Percentiles rank a stretch among this genome's conserved stretches.
phyloP scores from a whole-genome alignment of 2,797 vertebrate genomes.

The Hippopotamyrus pictus region DNA sequence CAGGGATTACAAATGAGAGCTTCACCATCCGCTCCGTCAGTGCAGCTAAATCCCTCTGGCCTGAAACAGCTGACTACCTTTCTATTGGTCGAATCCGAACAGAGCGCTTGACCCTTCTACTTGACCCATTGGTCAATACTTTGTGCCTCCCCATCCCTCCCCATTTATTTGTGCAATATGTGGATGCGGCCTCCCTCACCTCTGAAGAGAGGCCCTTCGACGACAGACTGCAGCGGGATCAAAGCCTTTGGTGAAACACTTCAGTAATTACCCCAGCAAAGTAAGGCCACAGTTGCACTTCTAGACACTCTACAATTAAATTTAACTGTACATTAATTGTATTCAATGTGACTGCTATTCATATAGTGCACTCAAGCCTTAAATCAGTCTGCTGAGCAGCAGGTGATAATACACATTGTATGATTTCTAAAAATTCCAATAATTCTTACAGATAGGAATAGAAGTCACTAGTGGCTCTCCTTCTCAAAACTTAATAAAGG shows the following conservation, averaged over 20 bases:
- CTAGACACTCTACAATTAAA: not conserved
- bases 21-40: not conserved
- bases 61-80: not conserved
- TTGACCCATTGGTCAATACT: not conserved
- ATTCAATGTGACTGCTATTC: not conserved
- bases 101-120: not conserved
- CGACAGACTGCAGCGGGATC: not conserved
- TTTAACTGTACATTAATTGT: conserved; percentile 16
- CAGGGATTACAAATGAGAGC: not conserved
- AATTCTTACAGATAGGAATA: not conserved
- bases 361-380: not conserved
- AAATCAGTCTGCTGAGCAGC: not conserved
- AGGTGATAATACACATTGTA: not conserved
- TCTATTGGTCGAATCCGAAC: not conserved
- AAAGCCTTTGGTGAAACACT: not conserved
- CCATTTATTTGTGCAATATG: not conserved
- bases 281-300: not conserved
- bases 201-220: not conserved
- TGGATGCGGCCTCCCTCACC: not conserved
- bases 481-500: not conserved
- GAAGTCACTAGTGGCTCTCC: not conserved
- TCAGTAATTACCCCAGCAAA: conserved; percentile 6
- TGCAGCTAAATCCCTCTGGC: not conserved
- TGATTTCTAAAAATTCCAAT: not conserved
- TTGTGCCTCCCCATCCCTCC: not conserved